Percentiles rank a stretch among this genome's conserved stretches.
Conservation (phyloP, 2,888 invertebrate genomes). For the Odontocerum albicorne region DNA sequence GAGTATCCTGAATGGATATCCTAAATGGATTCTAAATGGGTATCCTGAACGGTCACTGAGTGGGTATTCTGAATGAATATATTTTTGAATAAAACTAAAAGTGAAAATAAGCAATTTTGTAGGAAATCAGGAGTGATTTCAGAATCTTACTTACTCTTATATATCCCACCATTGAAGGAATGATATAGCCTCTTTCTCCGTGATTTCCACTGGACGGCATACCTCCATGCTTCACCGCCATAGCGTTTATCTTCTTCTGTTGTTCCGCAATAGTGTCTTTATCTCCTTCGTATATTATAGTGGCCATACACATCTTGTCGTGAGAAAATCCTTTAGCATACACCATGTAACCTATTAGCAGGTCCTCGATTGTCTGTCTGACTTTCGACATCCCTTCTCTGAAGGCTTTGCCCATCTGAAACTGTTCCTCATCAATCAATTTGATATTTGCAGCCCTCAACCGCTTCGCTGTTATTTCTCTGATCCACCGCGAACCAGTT, state of each 20-base stretch:
- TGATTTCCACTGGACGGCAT: slow-evolving; percentile 90
- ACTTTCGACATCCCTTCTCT: slow-evolving; percentile 51
- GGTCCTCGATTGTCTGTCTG: slow-evolving; percentile 67
- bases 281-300: slow-evolving; percentile 89
- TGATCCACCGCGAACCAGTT: slow-evolving; percentile 85
- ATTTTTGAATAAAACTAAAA: too few relatives aligned
- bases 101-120: background rate
- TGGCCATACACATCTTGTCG: slow-evolving; percentile 83
- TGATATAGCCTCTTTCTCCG: slow-evolving; percentile 92
- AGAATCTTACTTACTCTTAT: slow-evolving; percentile 83
- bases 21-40: too few relatives aligned
- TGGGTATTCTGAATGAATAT: too few relatives aligned
- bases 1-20: too few relatives aligned
- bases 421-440: slow-evolving; percentile 94
- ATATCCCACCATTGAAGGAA: slow-evolving; percentile 98
- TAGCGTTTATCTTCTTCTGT: slow-evolving; percentile 66
- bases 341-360: slow-evolving; percentile 74
- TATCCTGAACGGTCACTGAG: too few relatives aligned
- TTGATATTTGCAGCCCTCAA: slow-evolving; percentile 96
- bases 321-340: slow-evolving; percentile 84
- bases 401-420: slow-evolving; percentile 85
- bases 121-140: background rate
- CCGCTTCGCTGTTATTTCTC: slow-evolving; percentile 77
- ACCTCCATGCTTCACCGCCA: slow-evolving; percentile 77
- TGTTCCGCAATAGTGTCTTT: slow-evolving; percentile 65